Evolutionary conservation across 2,797 vertebrate genomes (phyloP), one percentile per base, ranked within the genome.

Genomic region (Pangasius macronema): DNA sequence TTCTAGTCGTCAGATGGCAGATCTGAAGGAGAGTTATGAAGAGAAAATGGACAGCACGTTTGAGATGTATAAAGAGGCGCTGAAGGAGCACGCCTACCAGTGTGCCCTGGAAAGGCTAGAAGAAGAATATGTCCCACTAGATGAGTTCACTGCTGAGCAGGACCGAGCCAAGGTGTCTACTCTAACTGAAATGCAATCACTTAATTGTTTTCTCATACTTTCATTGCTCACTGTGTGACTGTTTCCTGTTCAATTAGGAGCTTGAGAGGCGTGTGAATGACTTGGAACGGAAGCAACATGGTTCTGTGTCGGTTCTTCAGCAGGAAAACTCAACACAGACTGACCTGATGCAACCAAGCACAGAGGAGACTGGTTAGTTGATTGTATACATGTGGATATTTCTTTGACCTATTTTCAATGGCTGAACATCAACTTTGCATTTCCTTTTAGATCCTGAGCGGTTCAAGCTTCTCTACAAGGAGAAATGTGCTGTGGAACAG

Each of bases 61-160:
- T 92, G 97, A 97, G 86, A 96, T 98, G 95, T 98, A 98, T 92
- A 98, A 97, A 91, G 97, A 98, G 0, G 97, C 96, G 0, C 95
- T 98, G 88, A 98, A 97, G 91, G 97, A 97, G 83, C 97, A 98
- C 0, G 97, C 97, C 0, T 98, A 98, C 88, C 90, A 97, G 92
- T 94, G 96, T 70, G 97, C 97, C 3, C 92, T 97, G 95, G 96
- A 95, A 89, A 94, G 95, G 8, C 93, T 98, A 73, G 97, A 98
- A 84, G 97, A 98, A 0, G 92, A 96, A 76, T 98, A 97, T 13
- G 95, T 98, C 39, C 96, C 96, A 20, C 39, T 97, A 3, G 96
- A 97, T 1, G 96, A 97, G 88, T 97, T 97, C 88, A 93, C 93
- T 0, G 95, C 94, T 39, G 97, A 97, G 84, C 96, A 97, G 90